Evolutionary conservation across 2,113 vertebrate genomes (phyloP).

Genomic region (Nothocercus nigrocapillus): DNA sequence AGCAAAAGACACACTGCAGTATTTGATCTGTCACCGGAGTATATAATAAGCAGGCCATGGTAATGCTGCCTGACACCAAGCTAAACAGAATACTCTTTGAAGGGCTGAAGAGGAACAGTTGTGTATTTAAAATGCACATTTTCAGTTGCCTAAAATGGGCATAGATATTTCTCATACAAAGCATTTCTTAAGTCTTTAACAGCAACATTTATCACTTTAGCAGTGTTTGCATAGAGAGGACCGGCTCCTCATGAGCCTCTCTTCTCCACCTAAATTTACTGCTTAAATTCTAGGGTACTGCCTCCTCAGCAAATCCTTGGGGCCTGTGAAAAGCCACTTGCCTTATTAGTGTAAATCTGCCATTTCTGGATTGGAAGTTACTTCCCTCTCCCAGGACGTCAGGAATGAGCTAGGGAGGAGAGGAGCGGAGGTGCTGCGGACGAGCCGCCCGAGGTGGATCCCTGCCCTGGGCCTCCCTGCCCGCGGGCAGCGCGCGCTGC

Average conservation of each 20-base stretch:
- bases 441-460: too few relatives aligned
- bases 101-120: background rate
- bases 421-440: background rate
- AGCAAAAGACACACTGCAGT: background rate
- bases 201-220: conserved; percentile 30
- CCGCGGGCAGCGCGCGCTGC: too few relatives aligned
- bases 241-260: background rate
- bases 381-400: background rate
- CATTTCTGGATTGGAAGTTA: background rate
- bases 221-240: background rate
- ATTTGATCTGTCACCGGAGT: conserved; percentile 42
- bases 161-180: conserved; percentile 2
- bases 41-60: background rate
- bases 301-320: background rate
- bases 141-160: background rate
- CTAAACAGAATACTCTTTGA: conserved; percentile 8
- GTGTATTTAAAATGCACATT: background rate
- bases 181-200: background rate
- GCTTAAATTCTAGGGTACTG: background rate
- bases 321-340: background rate
- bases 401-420: background rate
- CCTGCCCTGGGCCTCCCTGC: too few relatives aligned
- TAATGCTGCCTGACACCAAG: conserved; percentile 16
- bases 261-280: background rate
- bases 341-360: background rate